Base-by-base conservation (phyloP, 2,888 invertebrate species). In the Synergus japonicus region DNA sequence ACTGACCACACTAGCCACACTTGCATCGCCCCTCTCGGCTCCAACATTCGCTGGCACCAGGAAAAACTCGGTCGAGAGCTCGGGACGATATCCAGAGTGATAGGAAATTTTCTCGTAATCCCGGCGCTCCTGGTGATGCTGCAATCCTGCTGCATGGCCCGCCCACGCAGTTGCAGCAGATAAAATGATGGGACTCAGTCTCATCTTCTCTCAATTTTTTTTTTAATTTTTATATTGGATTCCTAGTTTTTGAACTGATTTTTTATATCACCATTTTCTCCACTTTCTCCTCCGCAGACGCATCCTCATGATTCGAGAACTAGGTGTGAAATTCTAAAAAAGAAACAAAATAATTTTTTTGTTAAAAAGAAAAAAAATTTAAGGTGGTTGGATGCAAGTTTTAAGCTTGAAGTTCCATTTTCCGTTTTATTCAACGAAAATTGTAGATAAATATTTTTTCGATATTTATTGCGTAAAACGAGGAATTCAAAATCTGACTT, bases 51-150 rank as follows among this genome's bases (percentile, higher is more conserved):
- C 93, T 54, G 97, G 97, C 87, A 97, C 94, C 86, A 96, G 93
- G 92, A 97, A 97, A 93, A 95, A 97, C 92, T 97, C 97, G 7
- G 97, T 97, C 92, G 96, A 97, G 95, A 97, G 95, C 92, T 97
- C 96, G 69, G 96, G 93, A 43, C 95, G 94, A 85, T 94, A 78
- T 83, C 85, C 85, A 41, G 87, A 83, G 37, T 83, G 91, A 22
- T 77, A 78, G 9, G 73, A 78, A 13, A 83, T 76, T 29, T 79
- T 78, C 92, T 91, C 86, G 79, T 69, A 83, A 77, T 78, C 84
- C 83, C 65, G 89, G 93, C 46, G 67, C 12, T 81, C 76, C 73
- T 80, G 82, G 18, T 80, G 76, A 4, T 77, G 69, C 15, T 76
- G 79, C 46, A 79, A 65, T 69, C 81, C 82, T 90, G 89, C 81